Percentiles rank a stretch among this genome's conserved stretches.
Evolutionary conservation across 2,797 vertebrate species (phyloP).

Genomic region (Tragopan temminckii): DNA sequence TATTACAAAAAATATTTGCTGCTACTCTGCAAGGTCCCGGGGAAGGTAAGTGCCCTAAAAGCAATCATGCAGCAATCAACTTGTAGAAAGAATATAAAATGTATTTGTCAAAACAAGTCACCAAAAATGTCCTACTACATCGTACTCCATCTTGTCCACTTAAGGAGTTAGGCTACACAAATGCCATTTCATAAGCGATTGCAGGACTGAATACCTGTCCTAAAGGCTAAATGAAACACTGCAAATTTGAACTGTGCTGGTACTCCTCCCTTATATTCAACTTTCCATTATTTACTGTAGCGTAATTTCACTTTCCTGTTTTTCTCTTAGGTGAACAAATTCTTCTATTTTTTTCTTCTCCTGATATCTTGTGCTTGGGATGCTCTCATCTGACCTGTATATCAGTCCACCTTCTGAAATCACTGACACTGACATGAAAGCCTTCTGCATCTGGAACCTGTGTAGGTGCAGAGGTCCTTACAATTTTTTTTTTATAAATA

Average conservation of each 20-base stretch:
- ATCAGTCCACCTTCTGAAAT: not conserved
- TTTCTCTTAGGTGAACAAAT: not conserved
- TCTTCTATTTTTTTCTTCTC: not conserved
- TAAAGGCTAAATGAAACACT: not conserved
- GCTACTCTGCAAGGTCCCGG: not conserved
- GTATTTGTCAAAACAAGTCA: not conserved
- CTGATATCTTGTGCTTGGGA: not conserved
- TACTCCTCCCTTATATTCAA: not conserved
- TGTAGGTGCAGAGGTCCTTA: not conserved
- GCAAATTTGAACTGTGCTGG: not conserved
- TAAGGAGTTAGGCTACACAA: not conserved
- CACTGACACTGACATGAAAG: not conserved
- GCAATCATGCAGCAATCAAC: not conserved
- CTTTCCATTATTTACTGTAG: not conserved
- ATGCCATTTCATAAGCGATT: not conserved
- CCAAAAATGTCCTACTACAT: not conserved
- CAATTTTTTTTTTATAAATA: constrained; percentile 25
- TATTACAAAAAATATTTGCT: not conserved
- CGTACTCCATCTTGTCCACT: not conserved
- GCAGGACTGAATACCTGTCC: not conserved
- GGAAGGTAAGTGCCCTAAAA: not conserved
- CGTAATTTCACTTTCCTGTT: not conserved
- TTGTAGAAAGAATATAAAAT: not conserved
- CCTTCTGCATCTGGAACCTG: not conserved
- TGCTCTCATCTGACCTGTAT: fast-evolving